Evolutionary conservation across 2,888 invertebrate genomes (phyloP).

Genomic region (Pterobdella sp.): DNA sequence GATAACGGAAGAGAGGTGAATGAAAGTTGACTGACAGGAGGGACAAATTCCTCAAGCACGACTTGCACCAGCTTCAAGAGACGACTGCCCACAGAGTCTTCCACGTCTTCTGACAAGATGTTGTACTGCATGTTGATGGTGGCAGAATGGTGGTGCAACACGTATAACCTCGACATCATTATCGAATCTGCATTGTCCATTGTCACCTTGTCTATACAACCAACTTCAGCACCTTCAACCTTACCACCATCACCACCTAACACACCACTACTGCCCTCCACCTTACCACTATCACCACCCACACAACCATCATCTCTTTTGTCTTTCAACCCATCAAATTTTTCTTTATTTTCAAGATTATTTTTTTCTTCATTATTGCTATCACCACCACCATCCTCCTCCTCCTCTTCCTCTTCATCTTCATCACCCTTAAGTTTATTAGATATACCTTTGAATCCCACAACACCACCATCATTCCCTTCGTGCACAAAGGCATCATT

Average conservation of each 20-base stretch:
- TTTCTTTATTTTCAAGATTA: neutral
- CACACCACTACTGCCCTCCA: neutral
- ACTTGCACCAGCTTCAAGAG: neutral
- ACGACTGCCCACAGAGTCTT: no score
- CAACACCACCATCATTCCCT: constrained; percentile 4
- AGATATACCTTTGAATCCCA: neutral
- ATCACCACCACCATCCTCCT: constrained; percentile 9
- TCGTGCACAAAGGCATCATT: constrained; percentile 2
- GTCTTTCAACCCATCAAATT: neutral
- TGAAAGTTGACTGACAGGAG: no score
- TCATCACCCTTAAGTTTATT: neutral
- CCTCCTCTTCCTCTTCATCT: neutral
- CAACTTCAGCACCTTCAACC: neutral
- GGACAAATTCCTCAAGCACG: neutral
- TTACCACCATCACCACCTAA: neutral
- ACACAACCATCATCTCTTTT: neutral
- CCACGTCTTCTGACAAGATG: neutral
- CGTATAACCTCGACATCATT: constrained; percentile 3
- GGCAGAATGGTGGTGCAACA: neutral
- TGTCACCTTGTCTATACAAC: neutral
- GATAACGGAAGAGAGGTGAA: no score
- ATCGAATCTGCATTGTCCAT: neutral
- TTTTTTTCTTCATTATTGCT: neutral
- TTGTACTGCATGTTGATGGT: constrained; percentile 12
- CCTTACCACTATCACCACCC: neutral